phyloP scores from a whole-genome alignment of 2,888 invertebrate genomes.

The Scaptomyza caliginosa region DNA sequence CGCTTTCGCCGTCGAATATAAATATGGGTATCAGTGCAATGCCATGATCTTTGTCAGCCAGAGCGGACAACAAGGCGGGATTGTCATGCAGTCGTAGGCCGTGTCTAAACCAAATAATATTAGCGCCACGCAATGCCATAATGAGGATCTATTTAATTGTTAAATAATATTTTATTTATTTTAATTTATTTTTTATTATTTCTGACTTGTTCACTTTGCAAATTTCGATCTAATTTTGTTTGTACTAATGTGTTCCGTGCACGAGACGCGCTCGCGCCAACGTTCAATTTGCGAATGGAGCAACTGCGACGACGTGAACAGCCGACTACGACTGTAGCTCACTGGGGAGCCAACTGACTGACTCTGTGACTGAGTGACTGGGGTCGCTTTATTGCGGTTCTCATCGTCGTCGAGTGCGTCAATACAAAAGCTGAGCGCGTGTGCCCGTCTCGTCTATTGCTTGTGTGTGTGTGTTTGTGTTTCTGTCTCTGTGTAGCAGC shows the following conservation, averaged over 20 bases:
- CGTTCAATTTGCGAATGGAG: conserved; percentile 56
- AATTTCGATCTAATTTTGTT: background rate
- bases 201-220: background rate
- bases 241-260: conserved; percentile 9
- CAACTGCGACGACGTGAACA: conserved; percentile 21
- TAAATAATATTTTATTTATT: background rate
- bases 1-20: conserved; percentile 90
- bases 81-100: conserved; percentile 89
- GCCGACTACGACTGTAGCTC: conserved; percentile 28
- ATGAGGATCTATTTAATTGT: background rate
- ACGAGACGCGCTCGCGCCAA: conserved; percentile 51
- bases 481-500: conserved; percentile 42
- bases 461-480: conserved; percentile 5
- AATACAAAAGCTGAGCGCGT: conserved; percentile 63
- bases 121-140: conserved; percentile 71
- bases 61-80: conserved; percentile 87
- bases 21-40: conserved; percentile 87
- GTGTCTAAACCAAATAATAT: conserved; percentile 89
- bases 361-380: conserved; percentile 4
- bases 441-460: conserved; percentile 30
- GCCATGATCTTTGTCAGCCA: conserved; percentile 79
- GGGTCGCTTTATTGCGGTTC: conserved; percentile 41
- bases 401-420: conserved; percentile 59
- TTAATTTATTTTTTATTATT: background rate
- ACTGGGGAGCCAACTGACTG: background rate